Percentiles rank a stretch among this genome's conserved stretches.
These are phyloP conservation scores for Ferdinandea cuprea DNA, from an alignment of 2,888 invertebrate genomes.

Conservation along the genomic window DNA sequence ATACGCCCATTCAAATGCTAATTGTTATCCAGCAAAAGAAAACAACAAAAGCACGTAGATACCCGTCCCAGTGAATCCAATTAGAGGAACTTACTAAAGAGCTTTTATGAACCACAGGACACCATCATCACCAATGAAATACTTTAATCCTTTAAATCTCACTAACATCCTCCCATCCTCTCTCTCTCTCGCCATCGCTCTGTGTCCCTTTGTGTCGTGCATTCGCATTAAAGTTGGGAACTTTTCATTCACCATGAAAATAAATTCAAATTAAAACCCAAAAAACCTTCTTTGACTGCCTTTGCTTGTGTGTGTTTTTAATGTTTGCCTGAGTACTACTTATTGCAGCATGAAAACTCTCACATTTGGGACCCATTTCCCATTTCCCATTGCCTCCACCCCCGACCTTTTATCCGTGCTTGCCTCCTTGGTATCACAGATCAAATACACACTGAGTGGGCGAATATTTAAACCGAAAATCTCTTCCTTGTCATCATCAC, in stretches of 20 bases:
- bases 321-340: neutral
- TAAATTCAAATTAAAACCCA: slow-evolving; percentile 29
- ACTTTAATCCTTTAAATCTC: slow-evolving; percentile 19
- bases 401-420: no score
- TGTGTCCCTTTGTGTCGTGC: no score
- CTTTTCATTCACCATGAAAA: slow-evolving; percentile 1
- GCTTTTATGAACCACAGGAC: neutral
- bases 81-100: slow-evolving; percentile 13
- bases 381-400: neutral
- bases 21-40: slow-evolving; percentile 9
- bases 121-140: neutral
- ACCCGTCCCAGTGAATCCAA: slow-evolving; percentile 13
- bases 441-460: neutral
- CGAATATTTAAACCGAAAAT: slow-evolving; percentile 29
- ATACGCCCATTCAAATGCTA: slow-evolving; percentile 39
- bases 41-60: slow-evolving; percentile 14
- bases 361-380: slow-evolving; percentile 12
- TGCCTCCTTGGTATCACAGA: neutral
- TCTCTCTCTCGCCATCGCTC: no score
- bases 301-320: neutral
- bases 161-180: neutral
- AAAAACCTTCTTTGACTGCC: neutral
- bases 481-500: slow-evolving; percentile 14
- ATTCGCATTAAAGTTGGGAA: slow-evolving; percentile 32
- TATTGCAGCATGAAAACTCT: slow-evolving; percentile 9